Evolutionary conservation across 1,140 invertebrate genomes (phyloP), one percentile per base, ranked within the genome.

Genomic region (Halesus radiatus): DNA sequence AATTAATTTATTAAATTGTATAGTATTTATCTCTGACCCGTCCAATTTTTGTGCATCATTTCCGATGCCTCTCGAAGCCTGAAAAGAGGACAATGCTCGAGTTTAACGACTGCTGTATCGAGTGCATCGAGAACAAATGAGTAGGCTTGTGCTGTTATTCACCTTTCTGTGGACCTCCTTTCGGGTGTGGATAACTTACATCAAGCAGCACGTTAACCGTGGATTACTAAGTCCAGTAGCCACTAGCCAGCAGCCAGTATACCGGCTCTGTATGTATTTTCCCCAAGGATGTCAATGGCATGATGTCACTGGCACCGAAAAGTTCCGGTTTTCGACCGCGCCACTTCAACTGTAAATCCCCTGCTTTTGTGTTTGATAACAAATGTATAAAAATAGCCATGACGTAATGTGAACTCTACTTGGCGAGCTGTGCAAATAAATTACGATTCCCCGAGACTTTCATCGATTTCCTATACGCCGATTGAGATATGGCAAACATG

Each of bases 301-400:
- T 72, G 68, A 72, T 72, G 68, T 72, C 68, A 72, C 52, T 23
- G 32, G 15, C 68, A 45, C 37, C 20, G 68, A 45, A 20, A n/a
- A 15, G 45, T 50, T 72, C 68, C 68, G 68, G 68, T 50, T 72
- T 50, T 52, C 45, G 68, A 50, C 32, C 45, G n/a, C 8, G 68
- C 68, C 68, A 22, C 18, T 52, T 23, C 68, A 23, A 72, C 68
- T 72, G 68, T 72, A 45, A 45, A 52, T 5, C 45, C 45, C n/a
- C 18, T 52, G 10, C 37, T 45, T 8, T 10, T 45, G 37, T 45
- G 68, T 72, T 72, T 72, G 68, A 72, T 72, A 72, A 72, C 68
- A 72, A 72, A 72, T 37, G 23, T 72, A 10, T 72, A 72, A 50
- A 72, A 72, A 72, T 72, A 72, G 23, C 37, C 68, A 23, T 72